These are phyloP conservation scores for Pantala flavescens DNA, from an alignment of 1,140 invertebrate species.

Conservation along the genomic window DNA sequence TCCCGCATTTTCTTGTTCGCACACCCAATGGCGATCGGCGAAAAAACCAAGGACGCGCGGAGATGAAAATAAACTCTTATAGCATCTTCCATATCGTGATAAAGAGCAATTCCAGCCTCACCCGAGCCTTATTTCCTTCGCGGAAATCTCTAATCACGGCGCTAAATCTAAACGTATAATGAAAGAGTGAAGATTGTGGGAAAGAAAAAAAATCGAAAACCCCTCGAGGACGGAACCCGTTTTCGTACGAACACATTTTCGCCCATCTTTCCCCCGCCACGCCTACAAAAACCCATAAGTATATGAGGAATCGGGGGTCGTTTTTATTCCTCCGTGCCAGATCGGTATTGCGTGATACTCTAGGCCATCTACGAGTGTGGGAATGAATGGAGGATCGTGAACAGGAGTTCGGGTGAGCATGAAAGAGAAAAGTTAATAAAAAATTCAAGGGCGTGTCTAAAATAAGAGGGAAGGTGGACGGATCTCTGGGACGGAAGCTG, in stretches of 20 bases:
- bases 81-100: background rate
- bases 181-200: background rate
- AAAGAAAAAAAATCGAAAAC: background rate
- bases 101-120: background rate
- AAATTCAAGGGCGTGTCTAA: too few species aligned
- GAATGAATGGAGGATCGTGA: too few species aligned
- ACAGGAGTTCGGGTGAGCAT: too few species aligned
- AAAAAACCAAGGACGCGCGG: too few species aligned
- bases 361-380: too few species aligned
- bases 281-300: background rate
- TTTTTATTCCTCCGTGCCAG: background rate
- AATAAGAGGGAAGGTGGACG: too few species aligned
- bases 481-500: too few species aligned
- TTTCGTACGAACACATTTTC: background rate
- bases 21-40: too few species aligned
- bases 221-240: background rate
- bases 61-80: background rate
- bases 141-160: background rate
- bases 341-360: background rate
- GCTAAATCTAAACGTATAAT: background rate
- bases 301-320: too few species aligned
- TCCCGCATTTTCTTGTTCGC: too few species aligned
- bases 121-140: background rate
- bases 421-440: too few species aligned
- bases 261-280: background rate